A percentile compares a stretch with the other conserved stretches of the same genome.
Evolutionary conservation across 2,888 invertebrate species (phyloP).

Genomic region (Synergus umbraculus): DNA sequence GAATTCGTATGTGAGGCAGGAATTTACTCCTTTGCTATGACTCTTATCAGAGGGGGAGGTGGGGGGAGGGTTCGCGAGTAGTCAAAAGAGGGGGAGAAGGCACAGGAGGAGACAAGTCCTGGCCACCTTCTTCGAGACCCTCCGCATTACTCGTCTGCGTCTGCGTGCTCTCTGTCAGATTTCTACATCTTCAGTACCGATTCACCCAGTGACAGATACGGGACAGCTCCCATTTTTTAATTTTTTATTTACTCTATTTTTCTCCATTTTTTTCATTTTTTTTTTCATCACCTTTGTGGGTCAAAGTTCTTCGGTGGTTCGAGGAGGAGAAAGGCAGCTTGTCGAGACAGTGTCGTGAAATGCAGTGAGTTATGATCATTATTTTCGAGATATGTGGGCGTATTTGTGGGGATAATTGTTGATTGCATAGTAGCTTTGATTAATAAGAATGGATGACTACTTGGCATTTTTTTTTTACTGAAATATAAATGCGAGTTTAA

Average conservation of each 20-base stretch:
- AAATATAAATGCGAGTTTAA: no score
- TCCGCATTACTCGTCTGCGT: constrained; percentile 62
- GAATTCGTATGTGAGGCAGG: neutral
- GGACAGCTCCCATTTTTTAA: constrained; percentile 47
- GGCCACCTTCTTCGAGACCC: constrained; percentile 69
- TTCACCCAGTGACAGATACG: constrained; percentile 67
- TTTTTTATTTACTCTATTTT: neutral
- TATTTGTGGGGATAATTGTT: constrained; percentile 25
- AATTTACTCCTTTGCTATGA: neutral
- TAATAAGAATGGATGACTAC: constrained; percentile 19
- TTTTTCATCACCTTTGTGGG: neutral
- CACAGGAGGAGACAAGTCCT: constrained; percentile 65
- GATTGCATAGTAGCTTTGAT: constrained; percentile 30
- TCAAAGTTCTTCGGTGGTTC: neutral
- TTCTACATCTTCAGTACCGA: constrained; percentile 66
- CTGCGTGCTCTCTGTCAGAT: constrained; percentile 61
- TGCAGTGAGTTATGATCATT: constrained; percentile 48
- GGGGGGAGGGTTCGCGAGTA: constrained; percentile 47
- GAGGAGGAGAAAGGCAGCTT: neutral
- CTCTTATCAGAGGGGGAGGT: constrained; percentile 14
- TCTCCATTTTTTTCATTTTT: neutral
- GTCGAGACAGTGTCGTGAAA: constrained; percentile 32
- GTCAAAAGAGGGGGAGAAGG: constrained; percentile 45
- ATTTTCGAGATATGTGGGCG: constrained; percentile 27
- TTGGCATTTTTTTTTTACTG: neutral